Base-by-base conservation (phyloP, 1,140 invertebrate species). In the Agraylea sexmaculata region DNA sequence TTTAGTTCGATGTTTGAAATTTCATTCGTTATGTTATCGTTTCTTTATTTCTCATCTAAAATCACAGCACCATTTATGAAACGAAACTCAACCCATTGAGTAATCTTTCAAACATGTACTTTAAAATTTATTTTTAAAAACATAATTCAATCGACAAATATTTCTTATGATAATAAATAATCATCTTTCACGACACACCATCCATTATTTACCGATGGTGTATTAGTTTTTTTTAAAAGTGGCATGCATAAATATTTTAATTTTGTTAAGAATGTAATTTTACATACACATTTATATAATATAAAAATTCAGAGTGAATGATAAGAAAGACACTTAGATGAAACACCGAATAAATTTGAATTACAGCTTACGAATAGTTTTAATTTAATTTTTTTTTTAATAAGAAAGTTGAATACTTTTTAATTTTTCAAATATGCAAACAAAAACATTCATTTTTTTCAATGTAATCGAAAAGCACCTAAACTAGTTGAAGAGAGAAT, bases 1-100 rank as follows among this genome's bases (percentile, higher is more conserved):
- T 40, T 36, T 64, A 58, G 48, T 64, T 67, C 64, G 64, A 67
- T 67, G 64, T 66, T 62, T 57, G 60, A 66, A 63, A 64, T 61
- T 58, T 62, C 58, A 44, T 44, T 43, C 37, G 20, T 39, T 40
- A 42, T 34, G 13, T 23, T 44, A 27, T 56, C 58, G 60, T 63
- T 64, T 59, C 56, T 51, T 60, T 53, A 59, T 58, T 60, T 51
- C 56, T 62, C 59, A 55, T 60, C 54, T 43, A 55, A 59, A 56
- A 62, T 63, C 64, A 68, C 58, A 50, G 48, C 45, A 44, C 48
- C 12, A 21, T 31, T 28, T 12, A 8, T 25, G 29, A 37, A 34
- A 31, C 10, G n/a, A 25, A 25, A 25, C 15, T 23, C 12, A 38
- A 39, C 39, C 29, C 59, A n/a, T n/a, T n/a, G n/a, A n/a, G n/a